Base-by-base conservation (phyloP, 2,113 vertebrate genomes). In the Centropristis striata region DNA sequence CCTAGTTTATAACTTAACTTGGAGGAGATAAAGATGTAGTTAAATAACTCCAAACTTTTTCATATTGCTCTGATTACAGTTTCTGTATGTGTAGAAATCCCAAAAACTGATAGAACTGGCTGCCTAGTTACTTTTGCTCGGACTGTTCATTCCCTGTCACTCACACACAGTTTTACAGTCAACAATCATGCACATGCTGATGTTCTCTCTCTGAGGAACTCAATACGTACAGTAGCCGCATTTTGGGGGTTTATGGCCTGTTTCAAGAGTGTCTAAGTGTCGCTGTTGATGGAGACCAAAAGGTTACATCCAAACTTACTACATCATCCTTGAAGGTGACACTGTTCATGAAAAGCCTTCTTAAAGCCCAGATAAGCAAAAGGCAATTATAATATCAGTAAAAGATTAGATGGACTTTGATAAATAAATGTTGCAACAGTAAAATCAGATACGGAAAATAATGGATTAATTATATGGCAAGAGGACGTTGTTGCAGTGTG, bases 341-440 rank as follows among this genome's bases (percentile, higher is more conserved):
- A 61, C 13, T 4, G 21, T 16, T 71, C 39, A 42, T 53, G 21
- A 63, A 51, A 41, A 8, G 11, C 28, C 36, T 47, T 2, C 20
- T 44, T 51, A 63, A 73, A 57, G 5, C 10, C 6, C 27, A 71
- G 78, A 84, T 84, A 47, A 75, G 59, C 42, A 59, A 23, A 36
- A 64, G 27, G 54, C 44, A 78, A 79, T 81, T 81, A 71, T 32
- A 44, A 58, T 66, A 41, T 81, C 41, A 44, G 8, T 10, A 1
- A 21, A 23, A 71, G 81, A 84, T 81, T 36, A 87, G 78, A 84
- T 78, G 14, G 42, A 32, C 50, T 16, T 8, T 14, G 70, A 84
- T 78, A 23, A 32, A 61, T n/a, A 49, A 39, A 54, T 32, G 8
- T 25, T 7, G 1, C 46, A 47, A 14, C 32, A 23, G 10, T 5